Evolutionary conservation across 1,140 invertebrate species (phyloP), one percentile per base, ranked within the genome.

Genomic region (Saccostrea cuccullata): DNA sequence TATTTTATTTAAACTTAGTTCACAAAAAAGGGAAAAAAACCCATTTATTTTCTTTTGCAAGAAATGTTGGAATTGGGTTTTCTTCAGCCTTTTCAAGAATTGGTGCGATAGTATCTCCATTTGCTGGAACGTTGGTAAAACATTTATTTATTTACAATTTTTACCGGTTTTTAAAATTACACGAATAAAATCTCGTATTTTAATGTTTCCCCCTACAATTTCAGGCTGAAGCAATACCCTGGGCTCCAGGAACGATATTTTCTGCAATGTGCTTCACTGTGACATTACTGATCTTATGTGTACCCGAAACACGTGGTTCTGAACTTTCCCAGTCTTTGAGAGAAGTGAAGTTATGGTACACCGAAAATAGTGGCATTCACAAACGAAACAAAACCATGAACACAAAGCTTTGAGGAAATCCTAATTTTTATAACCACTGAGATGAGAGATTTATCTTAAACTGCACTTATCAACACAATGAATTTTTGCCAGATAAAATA

Each of bases 231-330:
- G 60, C 87, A 15, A 84, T 90, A 13, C 26, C 87, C 6, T 91
- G 91, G 91, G 82, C 84, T 55, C 91, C 91, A n/a, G 91, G 89
- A 82, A 70, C 82, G 8, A 55, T 91, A 23, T 91, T 91, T 87
- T 82, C 64, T n/a, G 67, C 26, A 0, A 85, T 90, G 86, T 91
- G 90, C 84, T 55, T 91, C 8, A 17, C 91, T 23, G 86, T 88
- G 1, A 67, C 67, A 13, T 15, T 89, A 3, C 17, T 91, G 1
- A 55, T 89, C 13, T 58, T 87, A 17, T 84, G 60, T 26, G 55
- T 91, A 30, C 91, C 91, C 15, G 91, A 91, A 56, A 91, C 91
- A 9, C 83, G 84, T 56, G 90, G 89, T 2, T n/a, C 83, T 23
- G 87, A 89, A 64, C 82, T 91, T 17, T 90, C 91, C 11, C 87